phyloP scores from a whole-genome alignment of 2,113 vertebrate species.

The Chiloscyllium plagiosum region DNA sequence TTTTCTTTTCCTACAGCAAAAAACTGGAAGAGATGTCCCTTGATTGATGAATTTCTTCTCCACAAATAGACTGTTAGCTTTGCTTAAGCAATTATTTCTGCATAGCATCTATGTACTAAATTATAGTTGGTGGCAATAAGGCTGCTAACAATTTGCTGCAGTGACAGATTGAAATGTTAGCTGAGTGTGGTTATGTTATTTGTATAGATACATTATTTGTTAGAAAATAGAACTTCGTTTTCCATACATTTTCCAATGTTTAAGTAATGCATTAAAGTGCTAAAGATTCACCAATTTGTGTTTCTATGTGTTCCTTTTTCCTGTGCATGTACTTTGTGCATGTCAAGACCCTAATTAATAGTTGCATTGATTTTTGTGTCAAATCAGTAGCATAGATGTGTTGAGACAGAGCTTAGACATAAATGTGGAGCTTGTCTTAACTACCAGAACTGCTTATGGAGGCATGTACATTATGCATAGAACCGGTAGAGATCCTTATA shows the following conservation, averaged over 20 bases:
- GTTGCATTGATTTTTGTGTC: not conserved
- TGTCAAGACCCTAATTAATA: not conserved
- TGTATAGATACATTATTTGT: not conserved
- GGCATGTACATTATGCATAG: too few relatives aligned
- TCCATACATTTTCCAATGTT: not conserved
- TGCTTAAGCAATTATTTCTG: not conserved
- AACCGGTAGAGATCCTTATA: too few relatives aligned
- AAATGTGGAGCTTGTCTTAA: too few relatives aligned
- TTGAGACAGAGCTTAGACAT: too few relatives aligned
- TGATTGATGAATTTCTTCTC: not conserved
- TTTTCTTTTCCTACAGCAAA: slow-evolving; percentile 20
- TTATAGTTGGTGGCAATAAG: slow-evolving; percentile 8
- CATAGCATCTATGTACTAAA: slow-evolving; percentile 30
- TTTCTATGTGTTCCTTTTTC: not conserved
- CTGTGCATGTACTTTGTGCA: not conserved
- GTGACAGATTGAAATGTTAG: not conserved
- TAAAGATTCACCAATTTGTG: not conserved
- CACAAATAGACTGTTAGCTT: not conserved
- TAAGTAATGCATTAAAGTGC: not conserved
- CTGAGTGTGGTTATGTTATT: not conserved
- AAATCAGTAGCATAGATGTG: not conserved
- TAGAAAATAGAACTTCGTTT: not conserved
- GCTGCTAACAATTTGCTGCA: not conserved
- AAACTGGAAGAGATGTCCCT: slow-evolving; percentile 19
- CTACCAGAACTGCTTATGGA: too few relatives aligned